phyloP scores from a whole-genome alignment of 2,113 vertebrate species.

The Sinocyclocheilus anshuiensis region DNA sequence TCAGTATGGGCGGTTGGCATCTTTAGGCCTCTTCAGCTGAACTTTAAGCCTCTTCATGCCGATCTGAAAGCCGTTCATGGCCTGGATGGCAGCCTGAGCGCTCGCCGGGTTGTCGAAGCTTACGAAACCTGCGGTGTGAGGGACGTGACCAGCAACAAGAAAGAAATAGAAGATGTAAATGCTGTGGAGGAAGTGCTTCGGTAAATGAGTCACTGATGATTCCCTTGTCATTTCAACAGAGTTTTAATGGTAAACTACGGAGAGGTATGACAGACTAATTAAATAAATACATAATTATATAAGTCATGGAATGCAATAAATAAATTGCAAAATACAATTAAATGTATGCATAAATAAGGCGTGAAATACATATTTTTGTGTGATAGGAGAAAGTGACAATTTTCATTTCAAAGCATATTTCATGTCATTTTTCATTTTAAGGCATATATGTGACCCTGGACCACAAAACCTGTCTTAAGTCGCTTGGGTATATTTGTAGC shows the following conservation, averaged over 20 bases:
- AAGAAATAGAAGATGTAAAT: background rate
- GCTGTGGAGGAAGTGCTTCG: background rate
- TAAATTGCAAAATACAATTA: background rate
- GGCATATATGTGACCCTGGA: background rate
- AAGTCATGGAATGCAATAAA: background rate
- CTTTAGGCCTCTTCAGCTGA: constrained; percentile 94
- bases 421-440: background rate
- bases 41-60: constrained; percentile 97
- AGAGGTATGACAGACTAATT: background rate
- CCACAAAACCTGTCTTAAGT: too few species aligned
- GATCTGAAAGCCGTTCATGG: constrained; percentile 97
- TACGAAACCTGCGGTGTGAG: constrained; percentile 81
- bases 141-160: background rate
- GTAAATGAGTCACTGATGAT: background rate
- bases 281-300: background rate
- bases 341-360: background rate
- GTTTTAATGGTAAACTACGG: background rate
- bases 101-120: constrained; percentile 96
- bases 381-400: background rate
- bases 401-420: background rate
- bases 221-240: background rate
- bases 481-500: too few species aligned
- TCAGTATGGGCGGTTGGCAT: constrained; percentile 91
- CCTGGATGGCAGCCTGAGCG: constrained; percentile 93
- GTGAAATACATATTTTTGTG: background rate